Base-by-base conservation (phyloP, 2,113 vertebrate species). In the Microcebus jonahi region DNA sequence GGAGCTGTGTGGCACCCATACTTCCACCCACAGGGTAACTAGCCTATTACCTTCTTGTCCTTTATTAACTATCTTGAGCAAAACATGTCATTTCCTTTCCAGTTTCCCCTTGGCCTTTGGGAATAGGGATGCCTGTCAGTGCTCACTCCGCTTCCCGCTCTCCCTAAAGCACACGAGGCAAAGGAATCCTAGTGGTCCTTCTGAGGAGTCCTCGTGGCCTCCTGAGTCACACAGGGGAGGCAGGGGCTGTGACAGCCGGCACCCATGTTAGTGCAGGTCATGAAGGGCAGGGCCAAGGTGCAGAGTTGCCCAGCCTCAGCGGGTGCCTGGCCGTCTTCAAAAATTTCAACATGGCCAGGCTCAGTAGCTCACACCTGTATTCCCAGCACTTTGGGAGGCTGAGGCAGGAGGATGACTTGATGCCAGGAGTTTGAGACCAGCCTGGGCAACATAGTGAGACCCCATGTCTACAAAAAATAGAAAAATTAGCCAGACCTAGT, bases 201-300 rank as follows among this genome's bases (percentile, higher is more conserved):
- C 90, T 5, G 25, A 55, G 59, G 80, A 5, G 57, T 59, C 68
- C 48, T 57, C 5, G 1, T 5, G 55, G 75, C 14, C 83, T 79
- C 8, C 23, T 5, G 31, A 88, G 88, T 36, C 0, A 9, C 70
- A 65, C 36, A 7, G 61, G 61, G 85, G 65, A 42, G 53, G 18
- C 2, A 3, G 17, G 27, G 29, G 36, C 39, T 23, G 5, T 10
- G 73, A 39, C 70, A 55, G 65, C 67, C 57, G 11, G 71, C 53
- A 1, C n/a, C 31, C 42, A 5, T 53, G 53, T 90, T 42, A 34
- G 50, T 21, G 15, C 1, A 15, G 25, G 45, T 42, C 50, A 9
- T 0, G 3, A 7, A 4, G 21, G 39, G 8, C 11, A 27, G 59
- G 61, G 50, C 23, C 21, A 8, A 53, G 42, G 4, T 2, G 1